A percentile compares a stretch with the other conserved stretches of the same genome.
Evolutionary conservation across 2,113 vertebrate genomes (phyloP).

Genomic region (Bostrychus sinensis): DNA sequence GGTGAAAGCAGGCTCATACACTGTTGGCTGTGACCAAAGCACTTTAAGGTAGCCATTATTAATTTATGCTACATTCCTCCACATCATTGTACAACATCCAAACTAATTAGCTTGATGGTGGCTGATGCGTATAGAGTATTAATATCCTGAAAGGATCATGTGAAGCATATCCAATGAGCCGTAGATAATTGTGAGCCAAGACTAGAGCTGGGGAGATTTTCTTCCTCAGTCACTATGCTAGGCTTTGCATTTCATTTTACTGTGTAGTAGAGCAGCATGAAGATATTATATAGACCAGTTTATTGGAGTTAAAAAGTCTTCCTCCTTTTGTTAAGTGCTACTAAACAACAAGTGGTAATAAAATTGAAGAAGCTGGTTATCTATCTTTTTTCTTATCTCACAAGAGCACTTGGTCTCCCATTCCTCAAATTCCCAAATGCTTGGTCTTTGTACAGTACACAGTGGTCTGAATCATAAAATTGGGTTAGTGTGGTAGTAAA

Average conservation of each 20-base stretch:
- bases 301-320: not conserved
- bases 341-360: not conserved
- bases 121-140: slow-evolving; percentile 69
- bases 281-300: not conserved
- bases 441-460: not conserved
- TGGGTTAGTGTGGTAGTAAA: not conserved
- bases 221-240: slow-evolving; percentile 20
- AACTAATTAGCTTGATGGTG: slow-evolving; percentile 82
- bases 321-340: too few relatives aligned
- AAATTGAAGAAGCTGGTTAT: too few relatives aligned
- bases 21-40: slow-evolving; percentile 75
- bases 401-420: too few relatives aligned
- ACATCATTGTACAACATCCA: slow-evolving; percentile 76
- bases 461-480: not conserved
- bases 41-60: slow-evolving; percentile 75
- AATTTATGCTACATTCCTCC: slow-evolving; percentile 75
- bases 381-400: too few relatives aligned
- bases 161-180: slow-evolving; percentile 73
- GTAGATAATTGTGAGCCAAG: slow-evolving; percentile 61
- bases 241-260: slow-evolving; percentile 24
- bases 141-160: slow-evolving; percentile 75
- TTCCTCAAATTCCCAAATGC: too few relatives aligned
- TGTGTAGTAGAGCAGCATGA: slow-evolving; percentile 15
- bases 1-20: slow-evolving; percentile 63
- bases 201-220: slow-evolving; percentile 43